Base-by-base conservation (phyloP, 2,888 invertebrate species). In the Crematogaster levior region DNA sequence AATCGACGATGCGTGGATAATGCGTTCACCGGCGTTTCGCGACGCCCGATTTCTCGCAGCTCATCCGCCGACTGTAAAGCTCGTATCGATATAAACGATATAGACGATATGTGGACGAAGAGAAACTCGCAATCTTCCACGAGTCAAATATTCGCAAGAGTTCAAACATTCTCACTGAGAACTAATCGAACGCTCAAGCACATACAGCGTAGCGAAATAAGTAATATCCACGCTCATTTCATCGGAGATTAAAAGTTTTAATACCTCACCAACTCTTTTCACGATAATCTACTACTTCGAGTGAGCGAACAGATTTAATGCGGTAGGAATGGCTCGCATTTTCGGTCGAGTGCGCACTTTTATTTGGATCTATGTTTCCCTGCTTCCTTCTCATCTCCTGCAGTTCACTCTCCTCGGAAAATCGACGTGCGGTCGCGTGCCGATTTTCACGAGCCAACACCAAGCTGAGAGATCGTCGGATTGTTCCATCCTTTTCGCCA, bases 1-100 rank as follows among this genome's bases (percentile, higher is more conserved):
- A 91, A 91, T 86, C 77, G 83, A 70, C 80, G 86, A 90, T 80
- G 85, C 86, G 84, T 86, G 84, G 83, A 77, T 89, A 86, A 89
- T 84, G 86, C 86, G 83, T 87, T 89, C 85, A 63, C 65, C 85
- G 37, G 27, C 63, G 61, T 58, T 77, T 30, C 58, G 43, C 75
- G 53, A 63, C 85, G 46, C 58, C 7, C 65, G 24, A 66, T 53
- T 34, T 48, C 21, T 56, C 18, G 70, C 43, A 53, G 37, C 66
- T 63, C 68, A 58, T 15, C 24, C 40, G 12, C 21, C 15, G 37
- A 34, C 73, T 46, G 61, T 40, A 46, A 74, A 66, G 27, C 37
- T 40, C 24, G 3, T 27, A 51, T 40, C 48, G 63, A 10, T 18
- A 77, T 18, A 15, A n/a, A n/a, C n/a, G n/a, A n/a, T n/a, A n/a